These are phyloP conservation scores for Oreohelix idahoensis DNA, from an alignment of 1,140 invertebrate species.

Conservation along the genomic window DNA sequence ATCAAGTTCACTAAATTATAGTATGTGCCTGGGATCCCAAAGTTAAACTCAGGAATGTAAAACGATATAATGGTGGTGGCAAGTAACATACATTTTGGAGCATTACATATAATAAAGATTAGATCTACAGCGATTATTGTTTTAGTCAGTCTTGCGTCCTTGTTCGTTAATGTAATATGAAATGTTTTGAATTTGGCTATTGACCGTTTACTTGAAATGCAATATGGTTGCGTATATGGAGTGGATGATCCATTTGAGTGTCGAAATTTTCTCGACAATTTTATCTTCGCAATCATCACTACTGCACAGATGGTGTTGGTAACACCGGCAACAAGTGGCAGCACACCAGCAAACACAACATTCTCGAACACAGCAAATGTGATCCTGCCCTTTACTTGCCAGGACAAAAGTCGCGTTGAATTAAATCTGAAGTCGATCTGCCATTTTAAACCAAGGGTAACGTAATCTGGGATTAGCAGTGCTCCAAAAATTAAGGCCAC, in stretches of 20 bases:
- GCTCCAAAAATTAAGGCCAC: background rate
- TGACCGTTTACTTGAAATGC: background rate
- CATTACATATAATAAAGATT: background rate
- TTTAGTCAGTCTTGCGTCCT: background rate
- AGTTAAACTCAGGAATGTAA: background rate
- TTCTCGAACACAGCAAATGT: background rate
- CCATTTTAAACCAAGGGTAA: background rate
- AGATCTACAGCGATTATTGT: background rate
- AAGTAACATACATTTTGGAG: background rate
- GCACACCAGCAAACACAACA: background rate
- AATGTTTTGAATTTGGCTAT: background rate
- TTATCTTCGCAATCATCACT: background rate
- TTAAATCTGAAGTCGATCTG: background rate
- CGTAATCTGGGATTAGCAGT: background rate
- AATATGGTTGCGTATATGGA: background rate
- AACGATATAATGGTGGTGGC: background rate
- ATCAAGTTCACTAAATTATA: background rate
- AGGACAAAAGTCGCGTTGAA: background rate
- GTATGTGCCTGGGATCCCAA: background rate
- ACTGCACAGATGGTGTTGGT: background rate
- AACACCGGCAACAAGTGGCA: background rate
- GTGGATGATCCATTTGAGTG: background rate
- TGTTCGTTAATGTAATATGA: background rate
- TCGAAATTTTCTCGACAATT: background rate
- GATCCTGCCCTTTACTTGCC: background rate